Evolutionary conservation across 2,113 vertebrate genomes (phyloP).

Genomic region (Osmerus mordax): DNA sequence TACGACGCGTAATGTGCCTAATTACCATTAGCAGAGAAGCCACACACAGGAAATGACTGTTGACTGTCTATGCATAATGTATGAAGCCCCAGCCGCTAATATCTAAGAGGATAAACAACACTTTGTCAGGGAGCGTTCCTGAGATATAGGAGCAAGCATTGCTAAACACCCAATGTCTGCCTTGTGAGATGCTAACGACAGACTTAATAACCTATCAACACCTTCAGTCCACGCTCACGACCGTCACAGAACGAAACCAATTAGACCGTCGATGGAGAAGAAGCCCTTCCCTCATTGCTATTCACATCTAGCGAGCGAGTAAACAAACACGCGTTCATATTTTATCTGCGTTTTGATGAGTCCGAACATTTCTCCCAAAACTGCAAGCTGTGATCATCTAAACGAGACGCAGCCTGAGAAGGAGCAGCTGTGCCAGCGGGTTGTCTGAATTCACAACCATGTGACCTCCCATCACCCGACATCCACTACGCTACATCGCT

Average conservation of each 20-base stretch:
- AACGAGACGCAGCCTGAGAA: slow-evolving; percentile 6
- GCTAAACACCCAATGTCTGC: background rate
- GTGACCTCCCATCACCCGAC: background rate
- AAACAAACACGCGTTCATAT: background rate
- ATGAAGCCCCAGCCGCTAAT: slow-evolving; percentile 46
- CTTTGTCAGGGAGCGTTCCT: slow-evolving; percentile 13
- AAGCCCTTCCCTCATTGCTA: too few species aligned
- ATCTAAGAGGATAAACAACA: slow-evolving; percentile 47
- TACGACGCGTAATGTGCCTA: slow-evolving; percentile 33
- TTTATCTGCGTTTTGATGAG: background rate
- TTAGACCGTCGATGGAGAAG: too few species aligned
- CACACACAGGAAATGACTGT: slow-evolving; percentile 45
- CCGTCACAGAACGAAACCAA: too few species aligned
- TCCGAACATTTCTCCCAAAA: background rate
- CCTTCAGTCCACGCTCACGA: background rate
- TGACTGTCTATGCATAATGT: slow-evolving; percentile 64
- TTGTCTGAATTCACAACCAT: background rate
- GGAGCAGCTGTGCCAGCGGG: background rate
- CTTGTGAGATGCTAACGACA: slow-evolving; percentile 8
- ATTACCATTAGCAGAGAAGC: slow-evolving; percentile 52
- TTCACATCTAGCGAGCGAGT: too few species aligned
- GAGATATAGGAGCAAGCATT: background rate
- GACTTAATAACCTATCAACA: background rate
- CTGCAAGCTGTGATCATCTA: background rate
- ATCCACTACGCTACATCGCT: background rate